Percentiles rank a stretch among this genome's conserved stretches.
Conservation (phyloP, 2,888 invertebrate genomes). For the Tiphia femorata region DNA sequence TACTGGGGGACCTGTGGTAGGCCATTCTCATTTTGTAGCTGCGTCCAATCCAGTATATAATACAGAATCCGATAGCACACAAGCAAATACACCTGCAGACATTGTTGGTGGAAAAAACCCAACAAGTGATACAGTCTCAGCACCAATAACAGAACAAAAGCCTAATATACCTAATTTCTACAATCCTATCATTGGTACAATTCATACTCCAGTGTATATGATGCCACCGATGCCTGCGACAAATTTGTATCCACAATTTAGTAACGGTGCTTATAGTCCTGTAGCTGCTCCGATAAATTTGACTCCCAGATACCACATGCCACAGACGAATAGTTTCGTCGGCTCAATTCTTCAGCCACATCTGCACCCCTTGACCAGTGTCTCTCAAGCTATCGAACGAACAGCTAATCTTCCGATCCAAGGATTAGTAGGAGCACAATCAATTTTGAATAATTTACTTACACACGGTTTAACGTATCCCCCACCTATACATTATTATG, state of each 20-base stretch:
- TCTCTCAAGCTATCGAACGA: background rate
- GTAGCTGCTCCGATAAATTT: background rate
- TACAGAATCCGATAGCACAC: background rate
- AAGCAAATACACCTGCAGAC: background rate
- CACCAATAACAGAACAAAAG: background rate
- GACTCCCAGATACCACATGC: background rate
- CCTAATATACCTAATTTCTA: background rate
- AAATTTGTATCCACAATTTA: background rate
- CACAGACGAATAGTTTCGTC: background rate
- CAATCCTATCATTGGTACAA: background rate
- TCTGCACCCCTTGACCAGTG: background rate
- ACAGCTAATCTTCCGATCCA: background rate
- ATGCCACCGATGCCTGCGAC: background rate
- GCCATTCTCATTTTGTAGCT: slow-evolving; percentile 31
- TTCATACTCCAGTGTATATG: background rate
- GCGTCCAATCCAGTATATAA: background rate
- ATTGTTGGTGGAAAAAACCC: background rate
- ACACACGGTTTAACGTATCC: background rate
- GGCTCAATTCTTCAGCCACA: background rate
- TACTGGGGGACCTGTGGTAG: slow-evolving; percentile 46
- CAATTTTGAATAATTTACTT: background rate
- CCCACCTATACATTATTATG: background rate
- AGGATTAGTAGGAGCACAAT: background rate
- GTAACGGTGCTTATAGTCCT: background rate
- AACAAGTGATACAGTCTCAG: background rate